phyloP scores from a whole-genome alignment of 2,113 vertebrate genomes.

The Atherinomorus stipes region DNA sequence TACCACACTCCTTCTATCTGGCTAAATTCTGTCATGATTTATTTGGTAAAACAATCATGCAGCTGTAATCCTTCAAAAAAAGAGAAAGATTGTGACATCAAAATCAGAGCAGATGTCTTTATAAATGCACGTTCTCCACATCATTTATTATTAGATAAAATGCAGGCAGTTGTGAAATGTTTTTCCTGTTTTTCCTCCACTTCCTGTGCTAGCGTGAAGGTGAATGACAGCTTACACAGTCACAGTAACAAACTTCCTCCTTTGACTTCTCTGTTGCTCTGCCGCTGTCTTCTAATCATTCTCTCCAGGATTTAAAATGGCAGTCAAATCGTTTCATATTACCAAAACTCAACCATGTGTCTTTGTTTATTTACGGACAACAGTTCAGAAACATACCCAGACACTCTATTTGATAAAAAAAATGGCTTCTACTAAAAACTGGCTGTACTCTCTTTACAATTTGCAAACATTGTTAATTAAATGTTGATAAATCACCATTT shows the following conservation, averaged over 20 bases:
- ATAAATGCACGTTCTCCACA: not conserved
- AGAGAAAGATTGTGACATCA: no score
- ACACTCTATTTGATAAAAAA: no score
- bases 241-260: not conserved
- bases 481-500: no score
- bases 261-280: constrained; percentile 19
- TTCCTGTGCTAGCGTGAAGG: not conserved
- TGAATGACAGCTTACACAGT: constrained; percentile 5
- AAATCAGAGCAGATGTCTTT: no score
- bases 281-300: constrained; percentile 18
- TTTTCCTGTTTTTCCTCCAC: not conserved
- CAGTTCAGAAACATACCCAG: no score
- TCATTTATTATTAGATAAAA: not conserved
- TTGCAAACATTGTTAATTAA: no score
- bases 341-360: not conserved
- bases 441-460: no score
- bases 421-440: no score
- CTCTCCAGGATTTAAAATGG: constrained; percentile 41
- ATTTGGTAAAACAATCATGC: no score
- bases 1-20: no score
- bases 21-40: no score
- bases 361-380: not conserved
- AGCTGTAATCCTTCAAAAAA: no score
- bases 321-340: not conserved
- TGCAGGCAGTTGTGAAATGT: not conserved